These are phyloP conservation scores for Pandemis heparana DNA, from an alignment of 2,888 invertebrate species.

Conservation along the genomic window DNA sequence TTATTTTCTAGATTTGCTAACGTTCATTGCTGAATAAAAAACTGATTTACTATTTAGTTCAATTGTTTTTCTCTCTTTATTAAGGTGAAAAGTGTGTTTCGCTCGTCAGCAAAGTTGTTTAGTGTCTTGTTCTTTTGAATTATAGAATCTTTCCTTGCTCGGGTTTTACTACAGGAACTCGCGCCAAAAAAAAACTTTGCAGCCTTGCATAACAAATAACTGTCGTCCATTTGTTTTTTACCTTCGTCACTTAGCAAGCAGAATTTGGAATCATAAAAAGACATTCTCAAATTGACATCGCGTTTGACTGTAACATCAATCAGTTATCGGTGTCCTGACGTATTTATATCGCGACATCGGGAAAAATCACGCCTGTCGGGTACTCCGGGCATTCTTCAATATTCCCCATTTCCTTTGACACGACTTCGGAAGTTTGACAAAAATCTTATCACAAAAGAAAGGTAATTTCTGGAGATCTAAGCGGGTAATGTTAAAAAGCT, in stretches of 20 bases:
- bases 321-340: slow-evolving; percentile 8
- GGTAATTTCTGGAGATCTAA: slow-evolving; percentile 59
- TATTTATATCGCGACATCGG: slow-evolving; percentile 15
- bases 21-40: no score
- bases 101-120: no score
- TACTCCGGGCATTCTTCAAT: slow-evolving; percentile 37
- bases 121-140: no score
- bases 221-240: no score
- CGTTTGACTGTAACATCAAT: slow-evolving; percentile 14
- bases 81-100: no score
- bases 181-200: no score
- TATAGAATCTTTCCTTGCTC: no score
- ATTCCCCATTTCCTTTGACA: slow-evolving; percentile 48
- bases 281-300: not conserved
- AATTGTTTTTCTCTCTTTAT: no score
- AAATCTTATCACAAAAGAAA: slow-evolving; percentile 50
- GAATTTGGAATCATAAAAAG: not conserved
- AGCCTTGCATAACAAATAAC: no score
- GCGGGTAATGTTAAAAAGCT: slow-evolving; percentile 53
- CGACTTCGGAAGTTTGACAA: slow-evolving; percentile 53
- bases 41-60: no score
- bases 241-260: not conserved
- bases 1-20: no score
- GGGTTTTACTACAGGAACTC: no score
- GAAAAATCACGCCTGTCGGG: slow-evolving; percentile 12